These are phyloP conservation scores for Babylonia areolata DNA, from an alignment of 1,140 invertebrate genomes.

Conservation along the genomic window DNA sequence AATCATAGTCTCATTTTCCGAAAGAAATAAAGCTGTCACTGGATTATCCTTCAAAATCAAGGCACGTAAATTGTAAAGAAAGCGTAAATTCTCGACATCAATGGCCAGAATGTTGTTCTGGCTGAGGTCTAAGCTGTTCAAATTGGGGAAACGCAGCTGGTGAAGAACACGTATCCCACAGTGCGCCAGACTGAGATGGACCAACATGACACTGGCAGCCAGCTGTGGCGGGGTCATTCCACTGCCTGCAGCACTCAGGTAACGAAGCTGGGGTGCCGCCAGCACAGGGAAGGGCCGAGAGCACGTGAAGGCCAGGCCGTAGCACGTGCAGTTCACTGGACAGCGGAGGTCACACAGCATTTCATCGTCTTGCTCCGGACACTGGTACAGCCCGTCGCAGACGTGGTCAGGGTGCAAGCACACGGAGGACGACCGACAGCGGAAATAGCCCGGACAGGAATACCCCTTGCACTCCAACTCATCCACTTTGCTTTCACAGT, in stretches of 20 bases:
- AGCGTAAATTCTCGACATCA: neutral
- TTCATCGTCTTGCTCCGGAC: conserved; percentile 41
- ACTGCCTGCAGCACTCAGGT: neutral
- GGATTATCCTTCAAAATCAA: conserved; percentile 24
- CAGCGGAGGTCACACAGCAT: conserved; percentile 30
- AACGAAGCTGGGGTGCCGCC: neutral
- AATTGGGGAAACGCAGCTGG: neutral
- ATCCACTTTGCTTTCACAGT: neutral
- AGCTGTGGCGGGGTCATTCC: neutral
- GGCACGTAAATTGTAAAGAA: conserved; percentile 6
- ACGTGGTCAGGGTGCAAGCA: conserved; percentile 32
- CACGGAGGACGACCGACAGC: conserved; percentile 9
- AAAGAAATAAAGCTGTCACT: neutral
- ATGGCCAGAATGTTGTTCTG: conserved; percentile 23
- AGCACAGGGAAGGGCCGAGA: neutral
- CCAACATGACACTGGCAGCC: neutral
- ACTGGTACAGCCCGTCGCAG: conserved; percentile 28
- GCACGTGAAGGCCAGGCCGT: conserved; percentile 19
- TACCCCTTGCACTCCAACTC: conserved; percentile 16
- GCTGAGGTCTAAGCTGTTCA: conserved; percentile 24
- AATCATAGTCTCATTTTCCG: neutral
- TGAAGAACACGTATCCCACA: conserved; percentile 4
- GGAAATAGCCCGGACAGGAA: conserved; percentile 37
- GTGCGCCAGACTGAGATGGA: neutral
- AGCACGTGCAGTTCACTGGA: conserved; percentile 49